Conservation (phyloP, 2,888 invertebrate genomes). For the Allacma fusca region DNA sequence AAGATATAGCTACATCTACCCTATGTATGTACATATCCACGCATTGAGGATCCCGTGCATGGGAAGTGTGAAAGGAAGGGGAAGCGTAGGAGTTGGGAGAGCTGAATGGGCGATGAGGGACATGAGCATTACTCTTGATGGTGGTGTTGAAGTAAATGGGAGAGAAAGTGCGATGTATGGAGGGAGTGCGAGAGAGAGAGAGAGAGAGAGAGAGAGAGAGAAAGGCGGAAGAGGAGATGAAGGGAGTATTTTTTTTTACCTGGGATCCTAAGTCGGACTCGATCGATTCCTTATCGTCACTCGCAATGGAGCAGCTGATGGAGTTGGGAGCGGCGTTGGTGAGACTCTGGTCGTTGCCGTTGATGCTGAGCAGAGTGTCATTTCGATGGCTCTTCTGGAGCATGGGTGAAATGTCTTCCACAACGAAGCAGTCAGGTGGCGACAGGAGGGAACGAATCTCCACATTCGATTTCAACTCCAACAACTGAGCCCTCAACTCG, state of each 20-base stretch:
- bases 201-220: slow-evolving; percentile 10
- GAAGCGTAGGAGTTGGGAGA: not conserved
- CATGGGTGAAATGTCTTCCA: slow-evolving; percentile 55
- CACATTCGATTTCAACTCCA: slow-evolving; percentile 59
- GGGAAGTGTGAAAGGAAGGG: not conserved
- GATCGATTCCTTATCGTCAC: slow-evolving; percentile 61
- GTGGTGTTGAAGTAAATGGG: slow-evolving; percentile 11
- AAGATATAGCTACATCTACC: not conserved
- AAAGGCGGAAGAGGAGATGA: not conserved
- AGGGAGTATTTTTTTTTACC: too few species aligned
- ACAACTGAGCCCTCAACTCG: slow-evolving; percentile 60
- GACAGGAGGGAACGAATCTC: slow-evolving; percentile 58
- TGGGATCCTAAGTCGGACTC: slow-evolving; percentile 59
- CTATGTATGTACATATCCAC: not conserved
- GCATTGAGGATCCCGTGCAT: too few species aligned
- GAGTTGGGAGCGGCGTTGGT: slow-evolving; percentile 51
- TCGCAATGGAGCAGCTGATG: slow-evolving; percentile 60
- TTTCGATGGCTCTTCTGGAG: slow-evolving; percentile 54
- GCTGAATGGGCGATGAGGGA: not conserved
- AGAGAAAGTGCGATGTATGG: not conserved
- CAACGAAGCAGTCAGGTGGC: slow-evolving; percentile 50
- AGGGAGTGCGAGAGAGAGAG: not conserved
- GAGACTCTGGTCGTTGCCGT: slow-evolving; percentile 54
- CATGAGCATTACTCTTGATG: slow-evolving; percentile 5
- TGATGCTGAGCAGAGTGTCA: slow-evolving; percentile 60